phyloP scores from a whole-genome alignment of 2,113 vertebrate species.

The Arvicanthis niloticus region DNA sequence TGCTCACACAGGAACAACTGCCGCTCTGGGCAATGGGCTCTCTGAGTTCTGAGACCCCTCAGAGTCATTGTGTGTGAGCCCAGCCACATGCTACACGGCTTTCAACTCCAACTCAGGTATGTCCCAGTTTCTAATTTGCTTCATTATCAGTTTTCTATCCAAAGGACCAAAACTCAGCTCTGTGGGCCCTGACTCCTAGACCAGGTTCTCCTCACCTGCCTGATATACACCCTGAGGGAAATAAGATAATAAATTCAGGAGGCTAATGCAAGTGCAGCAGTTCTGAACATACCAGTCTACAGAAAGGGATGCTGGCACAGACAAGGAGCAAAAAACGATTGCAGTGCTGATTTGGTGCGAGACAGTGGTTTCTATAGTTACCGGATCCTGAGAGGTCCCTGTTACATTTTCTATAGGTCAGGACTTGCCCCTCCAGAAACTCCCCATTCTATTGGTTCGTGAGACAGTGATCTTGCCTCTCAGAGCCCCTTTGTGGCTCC shows the following conservation, averaged over 20 bases:
- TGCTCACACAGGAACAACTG: rapidly evolving
- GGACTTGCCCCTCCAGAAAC: not conserved
- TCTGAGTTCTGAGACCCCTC: not conserved
- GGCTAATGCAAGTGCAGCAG: not conserved
- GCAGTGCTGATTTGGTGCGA: not conserved
- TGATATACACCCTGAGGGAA: not conserved
- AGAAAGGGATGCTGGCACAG: not conserved
- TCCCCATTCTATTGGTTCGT: not conserved
- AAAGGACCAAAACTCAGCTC: not conserved
- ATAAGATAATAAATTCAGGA: not conserved
- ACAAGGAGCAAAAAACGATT: not conserved
- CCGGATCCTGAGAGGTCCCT: not conserved
- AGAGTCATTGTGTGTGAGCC: rapidly evolving
- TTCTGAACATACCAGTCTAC: not conserved
- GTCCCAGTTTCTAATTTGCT: not conserved
- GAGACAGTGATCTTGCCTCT: not conserved
- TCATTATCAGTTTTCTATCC: rapidly evolving
- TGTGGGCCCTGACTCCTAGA: not conserved
- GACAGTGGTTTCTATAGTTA: not conserved
- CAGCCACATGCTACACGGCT: rapidly evolving
- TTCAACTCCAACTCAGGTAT: not conserved
- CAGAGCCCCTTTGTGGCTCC: not conserved
- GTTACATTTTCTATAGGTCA: not conserved
- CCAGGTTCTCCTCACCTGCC: too few species aligned
- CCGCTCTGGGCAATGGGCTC: not conserved